These are phyloP conservation scores for Phaenicophaeus curvirostris DNA, from an alignment of 2,797 vertebrate species.

Conservation along the genomic window DNA sequence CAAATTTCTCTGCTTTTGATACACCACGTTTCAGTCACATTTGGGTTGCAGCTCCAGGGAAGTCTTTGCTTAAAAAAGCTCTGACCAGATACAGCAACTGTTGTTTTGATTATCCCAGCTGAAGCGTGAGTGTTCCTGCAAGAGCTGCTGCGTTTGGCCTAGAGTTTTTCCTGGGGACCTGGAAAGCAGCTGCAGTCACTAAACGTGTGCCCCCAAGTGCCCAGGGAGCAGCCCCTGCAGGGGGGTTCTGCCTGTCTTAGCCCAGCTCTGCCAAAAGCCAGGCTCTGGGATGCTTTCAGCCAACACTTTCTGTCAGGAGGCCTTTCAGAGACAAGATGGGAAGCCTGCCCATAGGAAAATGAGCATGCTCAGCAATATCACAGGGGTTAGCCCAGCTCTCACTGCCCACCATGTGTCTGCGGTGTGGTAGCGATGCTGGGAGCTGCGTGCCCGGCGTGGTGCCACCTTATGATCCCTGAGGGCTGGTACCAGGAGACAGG, in stretches of 20 bases:
- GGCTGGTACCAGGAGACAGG: not conserved
- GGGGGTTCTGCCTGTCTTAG: rapidly evolving
- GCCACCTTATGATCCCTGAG: not conserved
- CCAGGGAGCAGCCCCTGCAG: not conserved
- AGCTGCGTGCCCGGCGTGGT: rapidly evolving
- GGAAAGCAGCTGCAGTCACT: not conserved
- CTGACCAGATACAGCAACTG: not conserved
- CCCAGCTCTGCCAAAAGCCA: not conserved
- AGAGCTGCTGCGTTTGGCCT: rapidly evolving
- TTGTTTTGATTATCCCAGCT: not conserved
- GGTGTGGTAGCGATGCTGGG: rapidly evolving
- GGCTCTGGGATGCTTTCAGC: not conserved
- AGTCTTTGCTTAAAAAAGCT: not conserved
- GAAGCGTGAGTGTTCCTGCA: rapidly evolving
- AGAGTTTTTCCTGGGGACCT: not conserved
- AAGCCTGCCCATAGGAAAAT: not conserved
- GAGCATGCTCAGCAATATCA: rapidly evolving
- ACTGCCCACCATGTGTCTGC: rapidly evolving
- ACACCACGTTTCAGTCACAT: not conserved
- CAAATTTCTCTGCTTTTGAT: not conserved
- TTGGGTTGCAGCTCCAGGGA: not conserved
- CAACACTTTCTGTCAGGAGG: not conserved
- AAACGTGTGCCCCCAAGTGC: rapidly evolving
- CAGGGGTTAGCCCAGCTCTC: rapidly evolving
- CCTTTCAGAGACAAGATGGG: not conserved